Conservation (phyloP, 2,113 vertebrate genomes). For the Otis tarda region DNA sequence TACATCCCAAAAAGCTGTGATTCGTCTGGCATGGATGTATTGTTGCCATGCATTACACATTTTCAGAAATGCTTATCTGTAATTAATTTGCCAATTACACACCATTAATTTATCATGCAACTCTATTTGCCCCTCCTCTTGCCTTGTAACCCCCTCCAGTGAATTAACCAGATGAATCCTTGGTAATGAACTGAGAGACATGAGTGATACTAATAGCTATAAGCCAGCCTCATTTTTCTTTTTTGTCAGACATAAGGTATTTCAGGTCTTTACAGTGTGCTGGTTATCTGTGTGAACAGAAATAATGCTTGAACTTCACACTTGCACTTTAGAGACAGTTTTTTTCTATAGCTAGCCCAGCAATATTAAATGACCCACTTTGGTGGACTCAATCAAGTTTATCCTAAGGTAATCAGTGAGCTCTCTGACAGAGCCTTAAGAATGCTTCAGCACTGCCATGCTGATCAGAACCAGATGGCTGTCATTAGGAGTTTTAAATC, state of each 20-base stretch:
- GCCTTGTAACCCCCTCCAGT: neutral
- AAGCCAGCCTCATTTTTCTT: neutral
- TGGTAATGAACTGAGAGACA: neutral
- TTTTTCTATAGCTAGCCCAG: neutral
- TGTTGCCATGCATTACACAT: neutral
- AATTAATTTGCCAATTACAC: conserved; percentile 3
- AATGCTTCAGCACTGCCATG: neutral
- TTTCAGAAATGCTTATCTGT: conserved; percentile 6
- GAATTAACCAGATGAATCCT: neutral
- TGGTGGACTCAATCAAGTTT: neutral
- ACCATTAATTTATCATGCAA: neutral
- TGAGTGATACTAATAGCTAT: neutral
- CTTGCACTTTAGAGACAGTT: neutral
- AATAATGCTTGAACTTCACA: neutral
- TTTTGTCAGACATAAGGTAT: neutral
- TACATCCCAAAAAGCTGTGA: neutral
- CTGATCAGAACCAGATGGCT: neutral
- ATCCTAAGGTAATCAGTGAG: neutral
- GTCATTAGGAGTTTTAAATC: neutral
- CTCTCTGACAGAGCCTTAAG: neutral
- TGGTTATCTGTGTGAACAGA: neutral
- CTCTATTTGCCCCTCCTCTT: neutral
- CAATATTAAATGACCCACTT: neutral
- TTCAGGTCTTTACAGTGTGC: neutral
- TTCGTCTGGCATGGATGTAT: neutral